Conservation (phyloP, 1,140 invertebrate species). For the Scaptodrosophila lebanonensis region DNA sequence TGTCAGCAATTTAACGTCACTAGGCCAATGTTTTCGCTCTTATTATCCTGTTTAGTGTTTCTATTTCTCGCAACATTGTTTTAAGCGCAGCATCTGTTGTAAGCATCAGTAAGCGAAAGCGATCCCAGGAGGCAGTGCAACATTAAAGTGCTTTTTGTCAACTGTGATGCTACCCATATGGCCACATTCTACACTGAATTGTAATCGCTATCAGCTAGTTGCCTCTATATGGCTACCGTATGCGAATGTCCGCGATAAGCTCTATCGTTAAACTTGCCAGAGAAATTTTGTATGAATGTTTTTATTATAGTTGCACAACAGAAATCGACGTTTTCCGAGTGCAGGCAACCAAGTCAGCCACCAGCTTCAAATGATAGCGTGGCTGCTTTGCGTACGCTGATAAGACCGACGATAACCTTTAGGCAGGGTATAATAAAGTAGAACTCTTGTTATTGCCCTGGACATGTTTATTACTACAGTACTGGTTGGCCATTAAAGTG, state of each 20-base stretch:
- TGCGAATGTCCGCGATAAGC: constrained; percentile 39
- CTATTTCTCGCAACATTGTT: no score
- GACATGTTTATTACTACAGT: no score
- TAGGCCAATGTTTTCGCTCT: no score
- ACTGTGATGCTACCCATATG: constrained; percentile 1
- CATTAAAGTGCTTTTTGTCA: no score
- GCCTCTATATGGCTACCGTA: constrained; percentile 9
- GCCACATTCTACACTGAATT: not conserved
- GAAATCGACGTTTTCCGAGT: no score
- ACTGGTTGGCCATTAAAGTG: no score
- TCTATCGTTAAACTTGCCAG: constrained; percentile 29
- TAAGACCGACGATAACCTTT: constrained; percentile 42
- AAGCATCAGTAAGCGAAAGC: constrained; percentile 1
- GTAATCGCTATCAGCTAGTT: not conserved
- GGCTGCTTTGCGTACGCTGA: constrained; percentile 23
- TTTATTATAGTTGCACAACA: constrained; percentile 33
- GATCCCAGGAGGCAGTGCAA: no score
- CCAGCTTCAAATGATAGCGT: no score
- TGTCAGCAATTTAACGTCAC: no score
- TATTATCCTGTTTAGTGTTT: no score
- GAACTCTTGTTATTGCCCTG: no score
- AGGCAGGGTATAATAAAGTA: not conserved
- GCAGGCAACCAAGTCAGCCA: no score
- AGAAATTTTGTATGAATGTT: constrained; percentile 1
- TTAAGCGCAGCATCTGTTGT: constrained; percentile 1